These are phyloP conservation scores for Peribatodes rhomboidaria DNA, from an alignment of 2,888 invertebrate species.

Conservation along the genomic window DNA sequence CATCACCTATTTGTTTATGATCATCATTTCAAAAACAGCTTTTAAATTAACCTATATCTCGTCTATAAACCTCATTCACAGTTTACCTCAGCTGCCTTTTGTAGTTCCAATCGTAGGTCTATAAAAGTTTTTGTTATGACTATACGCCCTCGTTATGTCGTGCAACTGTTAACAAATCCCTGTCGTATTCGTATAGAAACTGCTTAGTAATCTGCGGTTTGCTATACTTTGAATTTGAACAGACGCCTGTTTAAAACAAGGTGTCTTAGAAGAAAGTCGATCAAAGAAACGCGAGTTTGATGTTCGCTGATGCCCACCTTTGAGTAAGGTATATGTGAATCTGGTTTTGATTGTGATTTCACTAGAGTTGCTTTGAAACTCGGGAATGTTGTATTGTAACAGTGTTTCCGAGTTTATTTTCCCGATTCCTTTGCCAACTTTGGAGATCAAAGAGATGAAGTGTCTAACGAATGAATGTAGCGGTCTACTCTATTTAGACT, in stretches of 20 bases:
- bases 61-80: slow-evolving; percentile 41
- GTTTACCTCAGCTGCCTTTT: slow-evolving; percentile 46
- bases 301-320: slow-evolving; percentile 19
- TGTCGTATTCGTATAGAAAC: slow-evolving; percentile 4
- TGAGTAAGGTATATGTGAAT: slow-evolving; percentile 32
- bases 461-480: too few species aligned
- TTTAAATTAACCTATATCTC: slow-evolving; percentile 34
- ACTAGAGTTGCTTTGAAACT: background rate
- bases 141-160: slow-evolving; percentile 37
- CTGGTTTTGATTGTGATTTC: slow-evolving; percentile 20
- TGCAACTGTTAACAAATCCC: slow-evolving; percentile 19
- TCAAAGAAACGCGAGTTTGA: slow-evolving; percentile 38
- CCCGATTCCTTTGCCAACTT: background rate
- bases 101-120: slow-evolving; percentile 43
- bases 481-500: too few species aligned
- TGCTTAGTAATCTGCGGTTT: slow-evolving; percentile 3
- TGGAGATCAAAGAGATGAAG: background rate
- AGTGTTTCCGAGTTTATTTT: background rate
- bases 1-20: slow-evolving; percentile 7
- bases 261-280: slow-evolving; percentile 41
- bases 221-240: slow-evolving; percentile 34
- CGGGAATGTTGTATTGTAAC: background rate
- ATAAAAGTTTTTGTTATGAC: slow-evolving; percentile 50
- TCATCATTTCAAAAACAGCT: slow-evolving; percentile 23
- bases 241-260: slow-evolving; percentile 45